These are phyloP conservation scores for Ectemnius cavifrons DNA, from an alignment of 2,888 invertebrate genomes.

Conservation along the genomic window DNA sequence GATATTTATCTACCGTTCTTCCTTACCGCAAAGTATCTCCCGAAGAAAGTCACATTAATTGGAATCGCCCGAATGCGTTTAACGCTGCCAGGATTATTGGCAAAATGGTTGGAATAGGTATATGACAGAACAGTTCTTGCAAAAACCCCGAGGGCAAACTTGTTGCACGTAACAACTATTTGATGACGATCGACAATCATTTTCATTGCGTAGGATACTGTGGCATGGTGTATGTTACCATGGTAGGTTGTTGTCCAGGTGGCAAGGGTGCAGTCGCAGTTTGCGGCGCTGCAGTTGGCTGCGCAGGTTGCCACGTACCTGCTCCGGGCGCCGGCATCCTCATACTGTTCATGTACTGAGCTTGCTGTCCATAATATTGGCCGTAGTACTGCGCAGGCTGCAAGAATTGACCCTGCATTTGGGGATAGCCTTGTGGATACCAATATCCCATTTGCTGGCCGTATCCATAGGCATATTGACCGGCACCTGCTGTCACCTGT, in stretches of 20 bases:
- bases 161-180: slow-evolving; percentile 62
- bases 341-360: slow-evolving; percentile 78
- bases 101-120: slow-evolving; percentile 58
- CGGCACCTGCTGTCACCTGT: slow-evolving; percentile 82
- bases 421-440: slow-evolving; percentile 90
- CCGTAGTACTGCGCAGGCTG: slow-evolving; percentile 84
- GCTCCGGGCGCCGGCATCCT: slow-evolving; percentile 79
- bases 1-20: too few species aligned
- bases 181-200: slow-evolving; percentile 58
- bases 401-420: slow-evolving; percentile 90
- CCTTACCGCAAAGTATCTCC: not conserved
- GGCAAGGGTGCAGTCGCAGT: slow-evolving; percentile 74
- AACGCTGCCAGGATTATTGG: slow-evolving; percentile 40
- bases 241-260: slow-evolving; percentile 75
- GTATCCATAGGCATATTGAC: slow-evolving; percentile 92
- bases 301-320: slow-evolving; percentile 78
- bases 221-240: slow-evolving; percentile 83
- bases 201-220: slow-evolving; percentile 93
- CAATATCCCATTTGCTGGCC: slow-evolving; percentile 95
- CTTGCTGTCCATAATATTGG: slow-evolving; percentile 84
- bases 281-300: slow-evolving; percentile 77
- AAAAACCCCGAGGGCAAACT: slow-evolving; percentile 61
- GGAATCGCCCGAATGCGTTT: slow-evolving; percentile 17
- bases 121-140: slow-evolving; percentile 65
- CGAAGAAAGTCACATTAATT: not conserved